Evolutionary conservation across 2,113 vertebrate species (phyloP).

Genomic region (Oreochromis tanganicae): DNA sequence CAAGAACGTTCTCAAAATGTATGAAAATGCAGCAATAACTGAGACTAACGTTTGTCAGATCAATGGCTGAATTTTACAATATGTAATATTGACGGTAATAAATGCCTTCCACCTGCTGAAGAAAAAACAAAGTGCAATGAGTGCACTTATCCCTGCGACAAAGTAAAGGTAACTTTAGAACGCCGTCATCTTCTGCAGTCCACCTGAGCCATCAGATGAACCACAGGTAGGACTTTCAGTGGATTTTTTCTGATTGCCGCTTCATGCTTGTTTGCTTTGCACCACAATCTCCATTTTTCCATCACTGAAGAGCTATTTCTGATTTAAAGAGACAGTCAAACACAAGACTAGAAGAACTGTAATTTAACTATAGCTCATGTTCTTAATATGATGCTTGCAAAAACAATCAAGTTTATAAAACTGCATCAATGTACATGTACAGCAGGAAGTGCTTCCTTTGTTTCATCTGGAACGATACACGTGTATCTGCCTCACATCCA

Average conservation of each 20-base stretch:
- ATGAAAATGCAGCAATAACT: neutral
- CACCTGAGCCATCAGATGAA: neutral
- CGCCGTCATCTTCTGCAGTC: neutral
- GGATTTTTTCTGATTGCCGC: neutral
- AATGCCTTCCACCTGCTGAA: neutral
- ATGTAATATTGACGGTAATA: neutral
- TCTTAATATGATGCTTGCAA: neutral
- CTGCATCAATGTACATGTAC: neutral
- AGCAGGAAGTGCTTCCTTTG: neutral
- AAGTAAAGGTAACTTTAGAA: neutral
- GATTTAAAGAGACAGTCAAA: neutral
- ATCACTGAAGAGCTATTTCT: neutral
- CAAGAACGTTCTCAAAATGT: neutral
- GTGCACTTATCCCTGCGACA: accelerated
- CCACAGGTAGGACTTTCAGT: neutral
- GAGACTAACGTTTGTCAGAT: neutral
- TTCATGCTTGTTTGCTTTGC: neutral
- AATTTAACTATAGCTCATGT: neutral
- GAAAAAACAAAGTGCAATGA: neutral
- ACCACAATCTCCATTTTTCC: neutral
- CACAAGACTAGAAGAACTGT: neutral
- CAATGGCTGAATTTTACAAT: neutral
- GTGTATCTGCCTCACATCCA: neutral
- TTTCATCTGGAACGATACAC: neutral
- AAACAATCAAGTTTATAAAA: neutral